Evolutionary conservation across 2,797 vertebrate genomes (phyloP), one percentile per base, ranked within the genome.

Genomic region (Antrozous pallidus): DNA sequence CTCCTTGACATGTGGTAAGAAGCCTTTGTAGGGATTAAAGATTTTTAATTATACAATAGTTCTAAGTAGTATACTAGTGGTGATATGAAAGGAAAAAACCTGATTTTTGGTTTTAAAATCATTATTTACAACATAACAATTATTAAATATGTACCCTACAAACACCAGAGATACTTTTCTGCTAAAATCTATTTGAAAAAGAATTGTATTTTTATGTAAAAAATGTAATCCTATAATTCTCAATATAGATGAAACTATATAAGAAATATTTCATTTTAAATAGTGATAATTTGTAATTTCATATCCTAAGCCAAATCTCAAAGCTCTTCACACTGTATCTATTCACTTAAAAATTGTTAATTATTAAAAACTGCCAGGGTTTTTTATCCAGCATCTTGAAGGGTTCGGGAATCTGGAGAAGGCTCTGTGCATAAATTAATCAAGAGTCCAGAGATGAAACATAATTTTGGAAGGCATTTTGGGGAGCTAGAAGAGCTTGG

Each of bases 101-200:
- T 70, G 47, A 77, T 22, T 75, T 70, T 65, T 84, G 3, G 5
- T 45, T 87, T 83, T 87, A 88, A 94, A 88, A 86, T 75, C 22
- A 92, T 95, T 97, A 97, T 70, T 96, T 97, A 95, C 96, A 97
- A 98, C 95, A 98, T 89, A 97, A 97, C 97, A 97, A 96, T 90
- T 94, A 90, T 42, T 79, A 20, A 81, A 85, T 47, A 45, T 47
- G 91, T 92, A 95, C 84, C 42, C 82, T 80, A 93, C 42, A 97
- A 96, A 97, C 90, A 97, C 95, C 36, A 97, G 61, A 97, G 96
- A 95, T 71, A 94, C 93, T 96, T 96, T 96, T 88, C 84, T 85
- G 95, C 79, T 93, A 98, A 97, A 95, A 61, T 75, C 96, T 79
- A 98, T 97, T 97, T 97, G 97, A 96, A 96, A 97, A 95, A 96